A percentile compares a stretch with the other conserved stretches of the same genome.
These are phyloP conservation scores for Bombus waltoni DNA, from an alignment of 1,140 invertebrate species.

Conservation along the genomic window DNA sequence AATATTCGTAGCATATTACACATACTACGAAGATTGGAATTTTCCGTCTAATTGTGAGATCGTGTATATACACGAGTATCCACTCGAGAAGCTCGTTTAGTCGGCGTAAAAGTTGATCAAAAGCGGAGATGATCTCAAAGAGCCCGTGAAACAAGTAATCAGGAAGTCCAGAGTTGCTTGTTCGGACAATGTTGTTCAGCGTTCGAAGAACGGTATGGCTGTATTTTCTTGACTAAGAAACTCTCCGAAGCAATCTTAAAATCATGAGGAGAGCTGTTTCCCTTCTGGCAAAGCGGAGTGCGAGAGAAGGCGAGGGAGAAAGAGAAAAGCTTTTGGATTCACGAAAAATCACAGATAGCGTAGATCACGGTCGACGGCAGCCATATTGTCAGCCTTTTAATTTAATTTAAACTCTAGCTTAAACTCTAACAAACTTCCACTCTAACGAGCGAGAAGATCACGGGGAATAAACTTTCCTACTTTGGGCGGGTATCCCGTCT, in stretches of 20 bases:
- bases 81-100: not conserved
- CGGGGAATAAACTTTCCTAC: constrained; percentile 14
- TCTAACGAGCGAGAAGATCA: constrained; percentile 2
- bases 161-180: not conserved
- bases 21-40: too few relatives aligned
- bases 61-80: too few relatives aligned
- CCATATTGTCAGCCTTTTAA: not conserved
- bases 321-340: not conserved
- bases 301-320: too few relatives aligned
- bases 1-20: too few relatives aligned
- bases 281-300: not conserved
- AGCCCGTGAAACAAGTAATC: not conserved
- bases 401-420: constrained; percentile 14
- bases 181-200: not conserved
- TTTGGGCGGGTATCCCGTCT: not conserved
- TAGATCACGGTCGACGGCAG: not conserved
- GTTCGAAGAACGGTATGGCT: not conserved
- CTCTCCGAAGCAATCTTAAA: not conserved
- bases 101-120: not conserved
- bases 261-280: not conserved
- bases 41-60: not conserved
- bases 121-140: not conserved
- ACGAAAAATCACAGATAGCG: not conserved
- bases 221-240: not conserved
- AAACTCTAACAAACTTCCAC: not conserved